Conservation (phyloP, 2,888 invertebrate genomes). For the Macrosiphum euphorbiae region DNA sequence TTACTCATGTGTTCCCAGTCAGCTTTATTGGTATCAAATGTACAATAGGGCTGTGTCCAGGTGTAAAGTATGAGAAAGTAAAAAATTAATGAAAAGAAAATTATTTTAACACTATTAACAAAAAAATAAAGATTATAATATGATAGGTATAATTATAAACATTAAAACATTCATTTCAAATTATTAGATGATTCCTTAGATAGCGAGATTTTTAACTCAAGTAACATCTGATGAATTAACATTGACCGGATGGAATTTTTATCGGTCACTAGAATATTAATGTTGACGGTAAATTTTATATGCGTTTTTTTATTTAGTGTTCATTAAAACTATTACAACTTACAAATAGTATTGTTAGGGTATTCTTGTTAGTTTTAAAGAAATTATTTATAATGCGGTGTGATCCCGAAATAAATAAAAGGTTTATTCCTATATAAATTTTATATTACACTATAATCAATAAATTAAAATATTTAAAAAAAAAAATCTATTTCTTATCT, state of each 20-base stretch:
- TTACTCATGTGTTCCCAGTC: too few species aligned
- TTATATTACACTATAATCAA: background rate
- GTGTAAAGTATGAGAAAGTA: too few species aligned
- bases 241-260: too few species aligned
- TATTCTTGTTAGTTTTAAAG: background rate
- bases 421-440: too few species aligned
- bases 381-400: background rate
- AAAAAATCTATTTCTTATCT: background rate
- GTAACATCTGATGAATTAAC: slow-evolving; percentile 68
- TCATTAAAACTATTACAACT: background rate
- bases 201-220: slow-evolving; percentile 68
- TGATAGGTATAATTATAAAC: too few species aligned
- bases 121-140: background rate
- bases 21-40: too few species aligned
- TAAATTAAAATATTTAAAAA: background rate
- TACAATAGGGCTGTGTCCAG: too few species aligned
- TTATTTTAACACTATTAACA: background rate
- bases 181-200: slow-evolving; percentile 50
- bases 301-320: background rate
- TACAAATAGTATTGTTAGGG: background rate
- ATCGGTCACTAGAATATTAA: slow-evolving; percentile 68
- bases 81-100: background rate
- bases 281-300: slow-evolving; percentile 67
- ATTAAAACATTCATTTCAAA: background rate
- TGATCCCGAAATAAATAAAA: background rate